Evolutionary conservation across 2,888 invertebrate genomes (phyloP).

Genomic region (Hydropsyche betteni): DNA sequence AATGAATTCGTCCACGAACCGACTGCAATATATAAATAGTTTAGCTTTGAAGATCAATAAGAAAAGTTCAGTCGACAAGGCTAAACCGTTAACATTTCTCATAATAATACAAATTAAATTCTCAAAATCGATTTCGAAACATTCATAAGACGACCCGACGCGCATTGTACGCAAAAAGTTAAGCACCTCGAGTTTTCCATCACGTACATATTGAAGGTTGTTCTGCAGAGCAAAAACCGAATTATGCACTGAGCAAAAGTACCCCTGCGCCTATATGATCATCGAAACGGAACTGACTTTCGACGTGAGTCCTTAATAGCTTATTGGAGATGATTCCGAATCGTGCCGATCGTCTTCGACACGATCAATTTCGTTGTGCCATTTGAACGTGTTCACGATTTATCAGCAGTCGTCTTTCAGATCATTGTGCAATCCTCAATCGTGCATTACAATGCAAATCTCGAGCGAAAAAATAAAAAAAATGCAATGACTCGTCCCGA

Average conservation of each 20-base stretch:
- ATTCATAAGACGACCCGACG: too few relatives aligned
- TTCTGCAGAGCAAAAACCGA: neutral
- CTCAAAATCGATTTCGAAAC: too few relatives aligned
- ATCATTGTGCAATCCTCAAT: slow-evolving; percentile 21
- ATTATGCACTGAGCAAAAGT: too few relatives aligned
- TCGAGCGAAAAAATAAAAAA: neutral
- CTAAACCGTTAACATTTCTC: too few relatives aligned
- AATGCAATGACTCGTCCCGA: slow-evolving; percentile 15
- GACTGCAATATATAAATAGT: too few relatives aligned
- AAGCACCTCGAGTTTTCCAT: neutral
- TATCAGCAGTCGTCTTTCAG: slow-evolving; percentile 4
- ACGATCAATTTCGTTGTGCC: slow-evolving; percentile 3
- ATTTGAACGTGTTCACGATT: slow-evolving; percentile 21
- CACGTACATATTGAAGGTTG: slow-evolving; percentile 11
- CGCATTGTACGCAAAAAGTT: neutral
- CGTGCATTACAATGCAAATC: slow-evolving; percentile 17
- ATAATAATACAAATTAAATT: too few relatives aligned
- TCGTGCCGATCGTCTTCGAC: slow-evolving; percentile 7
- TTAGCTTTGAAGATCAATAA: too few relatives aligned
- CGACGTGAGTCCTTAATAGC: neutral
- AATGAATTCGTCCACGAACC: too few relatives aligned
- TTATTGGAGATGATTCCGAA: neutral
- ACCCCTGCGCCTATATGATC: neutral
- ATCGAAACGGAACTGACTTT: slow-evolving; percentile 1
- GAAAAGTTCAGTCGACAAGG: too few relatives aligned